Base-by-base conservation (phyloP, 1,140 invertebrate species). In the Stenopsyche tienmushanensis region DNA sequence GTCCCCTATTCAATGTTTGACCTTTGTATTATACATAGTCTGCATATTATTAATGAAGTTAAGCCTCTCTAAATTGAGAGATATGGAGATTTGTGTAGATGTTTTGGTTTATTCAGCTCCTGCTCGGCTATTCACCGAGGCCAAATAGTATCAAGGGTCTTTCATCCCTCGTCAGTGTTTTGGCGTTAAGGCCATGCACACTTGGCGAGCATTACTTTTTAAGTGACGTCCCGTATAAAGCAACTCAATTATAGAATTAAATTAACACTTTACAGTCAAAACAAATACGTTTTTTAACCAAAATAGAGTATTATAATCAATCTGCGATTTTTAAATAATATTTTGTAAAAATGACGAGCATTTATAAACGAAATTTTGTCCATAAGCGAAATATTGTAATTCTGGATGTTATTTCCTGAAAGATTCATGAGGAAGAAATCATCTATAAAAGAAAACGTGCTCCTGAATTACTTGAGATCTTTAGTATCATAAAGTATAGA, bases 161-260 rank as follows among this genome's bases (percentile, higher is more conserved):
- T 57, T 34, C 13, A 21, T 57, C 54, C 54, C 34, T 57, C 54
- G 34, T 57, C 54, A 57, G 20, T 20, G 21, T 24, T 34, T 13
- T 34, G n/a, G n/a, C n/a, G n/a, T n/a, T n/a, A 13, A 7, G 29
- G 13, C 29, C 29, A 34, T 23, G 29, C 54, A 25, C 21, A 57
- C 54, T 57, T 57, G 29, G 34, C 34, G 54, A 9, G 29, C 34
- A 24, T 34, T 42, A 21, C 54, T 54, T 54, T 54, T 54, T 54
- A 54, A 54, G 52, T 54, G 52, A 54, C 52, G 21, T 34, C 24
- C 52, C 25, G 15, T n/a, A 29, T 15, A 25, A 42, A 57, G 39
- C 39, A 42, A 57, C 54, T 57, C 54, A 42, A 57, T 42, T 42
- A 57, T 24, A 20, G 54, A 39, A 57, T 29, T 57, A 21, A 42